A percentile compares a stretch with the other conserved stretches of the same genome.
Evolutionary conservation across 2,113 vertebrate species (phyloP).

Genomic region (Nerophis lumbriciformis): DNA sequence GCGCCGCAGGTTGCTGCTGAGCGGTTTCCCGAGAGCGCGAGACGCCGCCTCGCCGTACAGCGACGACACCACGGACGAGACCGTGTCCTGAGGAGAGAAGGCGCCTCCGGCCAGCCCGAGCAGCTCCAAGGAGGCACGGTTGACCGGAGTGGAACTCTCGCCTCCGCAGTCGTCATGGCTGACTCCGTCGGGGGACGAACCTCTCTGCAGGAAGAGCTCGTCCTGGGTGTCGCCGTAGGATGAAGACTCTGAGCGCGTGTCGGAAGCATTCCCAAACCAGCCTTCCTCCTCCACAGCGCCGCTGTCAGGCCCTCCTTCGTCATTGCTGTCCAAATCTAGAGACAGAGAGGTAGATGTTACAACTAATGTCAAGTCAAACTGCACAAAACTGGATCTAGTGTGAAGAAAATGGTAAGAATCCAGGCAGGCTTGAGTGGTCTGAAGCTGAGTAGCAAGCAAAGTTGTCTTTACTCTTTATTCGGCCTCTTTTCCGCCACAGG

Average conservation of each 20-base stretch:
- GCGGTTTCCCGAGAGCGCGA: constrained; percentile 82
- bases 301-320: constrained; percentile 82
- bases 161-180: constrained; percentile 85
- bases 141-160: constrained; percentile 87
- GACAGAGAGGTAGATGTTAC: constrained; percentile 18
- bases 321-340: constrained; percentile 89
- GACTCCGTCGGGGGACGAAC: constrained; percentile 76
- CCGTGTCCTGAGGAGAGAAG: constrained; percentile 80
- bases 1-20: constrained; percentile 92
- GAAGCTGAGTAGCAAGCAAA: too few relatives aligned
- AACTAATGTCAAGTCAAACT: too few relatives aligned
- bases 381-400: too few relatives aligned
- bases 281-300: constrained; percentile 87
- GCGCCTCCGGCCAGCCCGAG: constrained; percentile 79
- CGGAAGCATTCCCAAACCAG: constrained; percentile 94
- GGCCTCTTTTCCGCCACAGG: too few relatives aligned
- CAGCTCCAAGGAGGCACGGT: constrained; percentile 82
- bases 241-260: constrained; percentile 93
- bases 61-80: constrained; percentile 86
- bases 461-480: too few relatives aligned
- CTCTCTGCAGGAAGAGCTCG: constrained; percentile 74
- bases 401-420: too few relatives aligned
- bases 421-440: too few relatives aligned
- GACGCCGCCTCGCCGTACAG: constrained; percentile 85
- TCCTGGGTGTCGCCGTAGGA: constrained; percentile 94